Conservation (phyloP, 2,113 vertebrate genomes). For the Engraulis encrasicolus region DNA sequence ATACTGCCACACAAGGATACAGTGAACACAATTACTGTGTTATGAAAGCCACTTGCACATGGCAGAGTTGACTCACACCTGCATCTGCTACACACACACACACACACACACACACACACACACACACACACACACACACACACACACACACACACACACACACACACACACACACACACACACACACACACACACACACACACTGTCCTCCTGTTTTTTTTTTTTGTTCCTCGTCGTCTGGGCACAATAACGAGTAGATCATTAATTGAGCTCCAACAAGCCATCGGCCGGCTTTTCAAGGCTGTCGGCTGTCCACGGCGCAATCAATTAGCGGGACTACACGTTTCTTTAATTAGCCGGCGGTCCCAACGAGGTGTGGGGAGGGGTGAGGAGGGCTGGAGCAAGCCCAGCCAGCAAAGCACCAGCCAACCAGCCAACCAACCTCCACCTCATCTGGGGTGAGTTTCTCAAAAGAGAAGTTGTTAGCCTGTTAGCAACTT, state of each 20-base stretch:
- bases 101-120: too few species aligned
- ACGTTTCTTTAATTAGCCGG: constrained; percentile 71
- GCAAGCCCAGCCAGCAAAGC: too few species aligned
- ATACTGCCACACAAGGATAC: neutral
- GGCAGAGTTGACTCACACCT: constrained; percentile 4
- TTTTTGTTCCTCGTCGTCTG: constrained; percentile 61
- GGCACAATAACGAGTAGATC: constrained; percentile 62
- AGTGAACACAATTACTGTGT: neutral
- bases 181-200: constrained; percentile 29
- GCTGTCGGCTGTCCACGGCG: constrained; percentile 34
- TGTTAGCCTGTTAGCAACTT: too few species aligned
- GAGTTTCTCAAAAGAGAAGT: too few species aligned
- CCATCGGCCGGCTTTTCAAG: constrained; percentile 55
- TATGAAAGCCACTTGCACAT: neutral
- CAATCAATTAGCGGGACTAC: constrained; percentile 68
- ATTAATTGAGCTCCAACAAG: constrained; percentile 66
- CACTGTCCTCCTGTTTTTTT: constrained; percentile 53
- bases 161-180: neutral
- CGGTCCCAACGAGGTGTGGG: constrained; percentile 61
- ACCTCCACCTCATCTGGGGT: constrained; percentile 11
- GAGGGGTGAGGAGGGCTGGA: constrained; percentile 41
- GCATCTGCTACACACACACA: neutral
- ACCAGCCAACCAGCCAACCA: too few species aligned
- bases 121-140: constrained; percentile 5
- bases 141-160: constrained; percentile 35